Conservation (phyloP, 2,113 vertebrate genomes). For the Brachyistius frenatus region DNA sequence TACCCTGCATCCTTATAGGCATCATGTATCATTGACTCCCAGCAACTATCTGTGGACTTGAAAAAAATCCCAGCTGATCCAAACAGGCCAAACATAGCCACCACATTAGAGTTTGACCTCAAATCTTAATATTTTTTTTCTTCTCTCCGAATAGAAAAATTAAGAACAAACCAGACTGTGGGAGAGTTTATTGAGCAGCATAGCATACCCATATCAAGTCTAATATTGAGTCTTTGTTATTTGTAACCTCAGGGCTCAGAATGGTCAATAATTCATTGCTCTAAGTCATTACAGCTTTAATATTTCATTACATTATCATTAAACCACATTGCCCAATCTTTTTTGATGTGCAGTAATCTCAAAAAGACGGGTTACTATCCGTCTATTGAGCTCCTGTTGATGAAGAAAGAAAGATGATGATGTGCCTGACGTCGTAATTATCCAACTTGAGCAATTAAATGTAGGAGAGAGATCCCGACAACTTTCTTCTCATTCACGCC, state of each 20-base stretch:
- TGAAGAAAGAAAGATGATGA: conserved; percentile 37
- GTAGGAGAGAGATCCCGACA: conserved; percentile 25
- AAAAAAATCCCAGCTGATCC: conserved; percentile 75
- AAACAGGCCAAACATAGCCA: conserved; percentile 65
- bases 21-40: conserved; percentile 80
- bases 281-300: conserved; percentile 49
- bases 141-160: conserved; percentile 40
- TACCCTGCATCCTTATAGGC: conserved; percentile 75
- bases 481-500: conserved; percentile 32
- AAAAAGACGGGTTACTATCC: not conserved
- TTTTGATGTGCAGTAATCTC: conserved; percentile 19
- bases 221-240: conserved; percentile 52
- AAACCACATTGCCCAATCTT: conserved; percentile 16
- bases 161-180: conserved; percentile 7
- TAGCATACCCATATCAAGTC: not conserved
- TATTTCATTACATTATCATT: conserved; percentile 51
- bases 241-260: conserved; percentile 33
- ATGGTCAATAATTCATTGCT: conserved; percentile 57
- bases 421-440: conserved; percentile 53
- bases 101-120: conserved; percentile 63
- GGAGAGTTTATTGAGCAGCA: conserved; percentile 16
- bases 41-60: conserved; percentile 67
- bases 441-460: conserved; percentile 49
- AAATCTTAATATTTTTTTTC: conserved; percentile 39
- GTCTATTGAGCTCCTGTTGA: conserved; percentile 35